Evolutionary conservation across 2,888 invertebrate species (phyloP).

Genomic region (Apamea sordens): DNA sequence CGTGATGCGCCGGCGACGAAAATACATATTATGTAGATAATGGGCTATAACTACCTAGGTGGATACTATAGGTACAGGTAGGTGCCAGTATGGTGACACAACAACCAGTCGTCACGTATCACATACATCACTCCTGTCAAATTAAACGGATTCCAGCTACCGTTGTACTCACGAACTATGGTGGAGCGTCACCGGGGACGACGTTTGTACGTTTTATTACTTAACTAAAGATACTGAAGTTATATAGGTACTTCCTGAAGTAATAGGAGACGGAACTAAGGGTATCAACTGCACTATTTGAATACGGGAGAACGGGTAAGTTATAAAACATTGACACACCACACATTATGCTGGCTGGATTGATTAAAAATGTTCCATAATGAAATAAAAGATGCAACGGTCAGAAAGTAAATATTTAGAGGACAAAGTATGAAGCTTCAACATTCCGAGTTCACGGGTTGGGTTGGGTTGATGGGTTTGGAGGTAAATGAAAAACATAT

Average conservation of each 20-base stretch:
- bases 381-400: background rate
- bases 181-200: background rate
- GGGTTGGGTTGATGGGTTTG: background rate
- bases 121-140: conserved; percentile 37
- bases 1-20: conserved; percentile 14
- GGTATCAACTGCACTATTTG: background rate
- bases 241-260: background rate
- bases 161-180: background rate
- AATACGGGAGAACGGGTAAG: background rate
- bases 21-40: background rate
- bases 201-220: background rate
- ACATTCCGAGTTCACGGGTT: background rate
- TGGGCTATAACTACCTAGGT: background rate
- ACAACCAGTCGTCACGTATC: conserved; percentile 30
- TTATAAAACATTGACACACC: background rate
- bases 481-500: background rate
- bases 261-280: background rate
- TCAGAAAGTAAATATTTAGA: background rate
- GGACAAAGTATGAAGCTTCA: background rate
- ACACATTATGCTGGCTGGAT: background rate
- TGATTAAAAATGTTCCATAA: too few relatives aligned
- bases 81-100: background rate
- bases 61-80: too few relatives aligned
- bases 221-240: background rate
- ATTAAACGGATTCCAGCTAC: conserved; percentile 18